Evolutionary conservation across 2,888 invertebrate genomes (phyloP), one percentile per base, ranked within the genome.

Genomic region (Eupithecia tripunctaria): DNA sequence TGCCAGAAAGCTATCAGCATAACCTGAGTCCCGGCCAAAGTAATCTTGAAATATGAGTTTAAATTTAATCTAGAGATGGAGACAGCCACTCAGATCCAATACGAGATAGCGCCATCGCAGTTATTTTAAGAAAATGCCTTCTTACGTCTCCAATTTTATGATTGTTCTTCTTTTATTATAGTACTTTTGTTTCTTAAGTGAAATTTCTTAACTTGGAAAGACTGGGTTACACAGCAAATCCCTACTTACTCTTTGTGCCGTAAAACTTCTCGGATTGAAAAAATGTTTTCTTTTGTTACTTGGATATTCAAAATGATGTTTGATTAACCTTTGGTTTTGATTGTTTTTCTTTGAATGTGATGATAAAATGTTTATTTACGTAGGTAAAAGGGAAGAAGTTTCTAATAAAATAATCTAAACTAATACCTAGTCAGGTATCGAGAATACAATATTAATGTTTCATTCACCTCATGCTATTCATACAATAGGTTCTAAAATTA

Each of bases 121-220:
- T 56, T 56, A 84, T 75, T 88, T 84, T 84, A 85, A 88, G 84
- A 86, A 88, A 90, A 82, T 88, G 85, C 87, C 82, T 88, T 85
- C 86, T 82, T 91, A 88, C 91, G 85, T 92, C 89, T 91, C 88
- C 82, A 88, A 89, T 89, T 93, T 93, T 93, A 93, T 93, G 91
- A 92, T 93, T 93, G 92, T 93, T 93, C 93, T 93, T 93, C 92
- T 93, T 93, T 93, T 93, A 93, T 93, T 93, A 88, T 87, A 92
- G 90, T 92, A 93, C 93, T 93, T 93, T 93, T 92, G 91, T 93
- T 93, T 90, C 89, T 91, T 92, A 92, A 93, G 92, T 92, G 92
- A 93, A 93, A 92, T 92, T 90, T 92, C 86, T 88, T 85, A 90
- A 93, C 90, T 93, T 92, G 86, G 88, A 88, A 91, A 56, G 89